phyloP scores from a whole-genome alignment of 2,797 vertebrate genomes.

The Lutra lutra region DNA sequence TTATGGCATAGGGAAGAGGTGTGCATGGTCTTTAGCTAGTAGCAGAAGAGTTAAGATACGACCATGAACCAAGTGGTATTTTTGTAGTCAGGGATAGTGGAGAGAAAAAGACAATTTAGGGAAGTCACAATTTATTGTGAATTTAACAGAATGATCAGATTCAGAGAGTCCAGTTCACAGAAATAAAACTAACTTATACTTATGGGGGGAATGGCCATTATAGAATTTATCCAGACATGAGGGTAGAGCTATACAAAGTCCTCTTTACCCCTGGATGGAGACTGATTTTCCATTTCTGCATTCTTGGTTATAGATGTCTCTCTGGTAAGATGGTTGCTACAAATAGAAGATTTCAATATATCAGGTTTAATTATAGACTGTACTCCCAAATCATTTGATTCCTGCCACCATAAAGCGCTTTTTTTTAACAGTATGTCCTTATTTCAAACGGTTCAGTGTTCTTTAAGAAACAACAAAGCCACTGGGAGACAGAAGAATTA shows the following conservation, averaged over 20 bases:
- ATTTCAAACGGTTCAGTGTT: constrained; percentile 47
- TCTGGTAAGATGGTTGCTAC: constrained; percentile 46
- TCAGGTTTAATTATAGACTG: constrained; percentile 64
- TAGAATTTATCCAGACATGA: not conserved
- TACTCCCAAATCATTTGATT: constrained; percentile 46
- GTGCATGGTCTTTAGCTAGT: not conserved
- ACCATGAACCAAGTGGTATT: not conserved
- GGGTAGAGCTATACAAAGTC: not conserved
- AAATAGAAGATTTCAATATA: constrained; percentile 53
- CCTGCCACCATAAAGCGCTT: constrained; percentile 57
- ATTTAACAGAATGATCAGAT: constrained; percentile 34
- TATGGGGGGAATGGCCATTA: not conserved
- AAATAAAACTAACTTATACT: constrained; percentile 16
- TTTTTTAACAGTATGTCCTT: constrained; percentile 34
- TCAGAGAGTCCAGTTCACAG: not conserved
- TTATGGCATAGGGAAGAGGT: not conserved
- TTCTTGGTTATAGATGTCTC: constrained; percentile 9
- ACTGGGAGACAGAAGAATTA: constrained; percentile 67
- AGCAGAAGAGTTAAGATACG: not conserved
- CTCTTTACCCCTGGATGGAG: not conserved
- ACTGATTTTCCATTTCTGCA: not conserved
- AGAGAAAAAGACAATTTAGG: constrained; percentile 34
- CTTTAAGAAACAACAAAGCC: constrained; percentile 62
- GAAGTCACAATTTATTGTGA: not conserved
- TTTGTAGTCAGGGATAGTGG: constrained; percentile 5